Conservation (phyloP, 2,113 vertebrate species). For the Tachysurus vachellii region DNA sequence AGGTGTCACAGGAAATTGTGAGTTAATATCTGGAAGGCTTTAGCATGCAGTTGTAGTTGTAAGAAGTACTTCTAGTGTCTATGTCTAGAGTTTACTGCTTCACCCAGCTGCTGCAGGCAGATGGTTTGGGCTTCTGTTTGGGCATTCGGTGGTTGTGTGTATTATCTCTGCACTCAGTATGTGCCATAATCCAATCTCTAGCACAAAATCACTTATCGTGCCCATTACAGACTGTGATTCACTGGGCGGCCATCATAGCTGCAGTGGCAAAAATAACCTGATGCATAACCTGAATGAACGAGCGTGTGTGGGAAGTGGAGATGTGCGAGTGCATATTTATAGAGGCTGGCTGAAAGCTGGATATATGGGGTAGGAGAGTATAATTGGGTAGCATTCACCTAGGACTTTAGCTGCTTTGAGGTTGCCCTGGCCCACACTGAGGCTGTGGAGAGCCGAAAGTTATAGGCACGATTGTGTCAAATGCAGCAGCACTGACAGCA, state of each 20-base stretch:
- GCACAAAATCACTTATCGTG: slow-evolving; percentile 46
- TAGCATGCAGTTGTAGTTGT: slow-evolving; percentile 16
- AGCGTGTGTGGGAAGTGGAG: slow-evolving; percentile 37
- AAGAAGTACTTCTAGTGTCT: neutral
- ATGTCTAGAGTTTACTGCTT: slow-evolving; percentile 1
- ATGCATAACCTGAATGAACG: slow-evolving; percentile 18
- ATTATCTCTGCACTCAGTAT: slow-evolving; percentile 37
- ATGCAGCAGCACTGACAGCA: slow-evolving; percentile 32
- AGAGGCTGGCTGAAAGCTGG: slow-evolving; percentile 33
- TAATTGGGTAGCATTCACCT: slow-evolving; percentile 52
- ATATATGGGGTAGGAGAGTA: slow-evolving; percentile 48
- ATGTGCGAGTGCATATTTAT: slow-evolving; percentile 45
- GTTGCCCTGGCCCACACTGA: slow-evolving; percentile 10
- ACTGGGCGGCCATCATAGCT: slow-evolving; percentile 15
- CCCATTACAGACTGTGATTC: slow-evolving; percentile 45
- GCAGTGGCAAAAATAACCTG: slow-evolving; percentile 45
- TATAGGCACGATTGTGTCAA: slow-evolving; percentile 46
- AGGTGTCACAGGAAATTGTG: neutral
- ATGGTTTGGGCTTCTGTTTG: slow-evolving; percentile 27
- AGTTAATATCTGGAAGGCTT: neutral
- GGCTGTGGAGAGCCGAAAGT: slow-evolving; percentile 53
- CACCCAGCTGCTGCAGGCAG: slow-evolving; percentile 32
- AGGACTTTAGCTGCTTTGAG: slow-evolving; percentile 39
- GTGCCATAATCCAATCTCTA: slow-evolving; percentile 49
- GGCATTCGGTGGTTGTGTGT: neutral